Conservation (phyloP, 2,888 invertebrate species). For the Candidula unifasciata region DNA sequence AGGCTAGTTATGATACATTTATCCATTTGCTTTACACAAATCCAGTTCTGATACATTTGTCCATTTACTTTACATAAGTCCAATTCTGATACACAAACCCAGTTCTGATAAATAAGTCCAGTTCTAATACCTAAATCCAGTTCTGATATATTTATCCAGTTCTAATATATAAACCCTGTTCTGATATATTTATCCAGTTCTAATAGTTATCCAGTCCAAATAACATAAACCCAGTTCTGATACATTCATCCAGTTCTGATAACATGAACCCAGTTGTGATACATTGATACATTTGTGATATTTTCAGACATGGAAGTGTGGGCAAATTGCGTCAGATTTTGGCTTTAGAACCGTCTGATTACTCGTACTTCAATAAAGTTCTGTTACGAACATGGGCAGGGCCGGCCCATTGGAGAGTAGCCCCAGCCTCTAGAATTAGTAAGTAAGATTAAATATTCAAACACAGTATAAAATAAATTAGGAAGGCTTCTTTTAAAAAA, state of each 20-base stretch:
- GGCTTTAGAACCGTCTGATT: slow-evolving; percentile 81
- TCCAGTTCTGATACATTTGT: background rate
- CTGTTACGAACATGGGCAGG: slow-evolving; percentile 85
- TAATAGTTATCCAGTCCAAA: background rate
- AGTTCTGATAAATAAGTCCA: background rate
- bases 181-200: background rate
- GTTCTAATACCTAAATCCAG: too few relatives aligned
- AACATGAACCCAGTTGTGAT: background rate
- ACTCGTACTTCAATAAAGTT: slow-evolving; percentile 83
- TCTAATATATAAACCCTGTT: background rate
- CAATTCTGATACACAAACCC: background rate
- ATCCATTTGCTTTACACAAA: too few relatives aligned
- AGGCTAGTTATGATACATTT: background rate
- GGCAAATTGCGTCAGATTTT: slow-evolving; percentile 75
- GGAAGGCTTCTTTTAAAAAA: too few relatives aligned
- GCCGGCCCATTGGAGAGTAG: slow-evolving; percentile 88
- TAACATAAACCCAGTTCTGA: background rate
- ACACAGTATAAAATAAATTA: background rate
- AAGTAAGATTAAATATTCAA: background rate
- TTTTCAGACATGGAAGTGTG: slow-evolving; percentile 70
- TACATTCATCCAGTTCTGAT: background rate
- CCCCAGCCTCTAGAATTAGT: slow-evolving; percentile 63
- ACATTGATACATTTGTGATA: background rate
- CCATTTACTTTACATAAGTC: background rate
- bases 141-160: background rate